These are phyloP conservation scores for Galago senegalensis DNA, from an alignment of 2,797 vertebrate genomes.

Conservation along the genomic window DNA sequence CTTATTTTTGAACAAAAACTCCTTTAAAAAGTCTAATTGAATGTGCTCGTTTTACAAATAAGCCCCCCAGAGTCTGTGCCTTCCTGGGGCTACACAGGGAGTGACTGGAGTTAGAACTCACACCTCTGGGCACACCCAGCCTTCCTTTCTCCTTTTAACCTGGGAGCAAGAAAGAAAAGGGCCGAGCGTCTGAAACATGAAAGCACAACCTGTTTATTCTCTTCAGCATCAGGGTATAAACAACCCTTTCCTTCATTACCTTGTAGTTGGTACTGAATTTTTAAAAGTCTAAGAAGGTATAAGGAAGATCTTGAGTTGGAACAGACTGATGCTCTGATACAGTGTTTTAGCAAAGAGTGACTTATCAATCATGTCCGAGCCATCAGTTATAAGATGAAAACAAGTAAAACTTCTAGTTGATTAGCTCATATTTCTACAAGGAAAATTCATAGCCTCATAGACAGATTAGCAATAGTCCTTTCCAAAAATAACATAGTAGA, in stretches of 20 bases:
- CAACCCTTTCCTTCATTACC: not conserved
- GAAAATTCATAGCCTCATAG: not conserved
- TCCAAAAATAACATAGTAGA: not conserved
- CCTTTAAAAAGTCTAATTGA: not conserved
- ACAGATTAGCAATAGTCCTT: not conserved
- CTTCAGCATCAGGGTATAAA: not conserved
- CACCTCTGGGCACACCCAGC: not conserved
- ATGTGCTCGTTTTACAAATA: not conserved
- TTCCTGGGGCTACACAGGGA: not conserved
- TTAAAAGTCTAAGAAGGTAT: not conserved
- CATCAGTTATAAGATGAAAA: not conserved
- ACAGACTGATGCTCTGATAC: not conserved
- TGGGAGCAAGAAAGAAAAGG: not conserved
- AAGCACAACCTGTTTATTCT: not conserved
- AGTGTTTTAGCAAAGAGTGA: slow-evolving; percentile 19
- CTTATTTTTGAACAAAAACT: not conserved
- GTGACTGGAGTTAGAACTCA: not conserved
- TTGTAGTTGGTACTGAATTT: not conserved
- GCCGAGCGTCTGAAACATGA: not conserved
- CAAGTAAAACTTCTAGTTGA: not conserved
- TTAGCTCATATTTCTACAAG: not conserved
- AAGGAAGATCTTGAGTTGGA: not conserved
- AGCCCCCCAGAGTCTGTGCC: not conserved
- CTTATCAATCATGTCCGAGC: not conserved
- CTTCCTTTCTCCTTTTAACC: not conserved